phyloP scores from a whole-genome alignment of 2,113 vertebrate species.

The Crypturellus undulatus region DNA sequence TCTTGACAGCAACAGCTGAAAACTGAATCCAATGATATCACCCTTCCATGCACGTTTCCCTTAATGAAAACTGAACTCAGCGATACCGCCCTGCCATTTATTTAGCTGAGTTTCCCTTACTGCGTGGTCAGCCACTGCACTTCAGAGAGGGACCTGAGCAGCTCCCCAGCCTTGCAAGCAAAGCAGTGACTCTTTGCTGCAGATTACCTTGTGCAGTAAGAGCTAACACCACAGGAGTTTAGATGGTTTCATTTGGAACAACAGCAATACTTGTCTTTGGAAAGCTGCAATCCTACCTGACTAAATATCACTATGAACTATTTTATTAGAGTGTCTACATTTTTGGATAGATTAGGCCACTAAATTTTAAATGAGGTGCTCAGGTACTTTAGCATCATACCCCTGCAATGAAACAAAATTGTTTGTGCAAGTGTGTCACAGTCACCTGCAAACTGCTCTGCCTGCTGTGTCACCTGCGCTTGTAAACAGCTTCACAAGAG shows the following conservation, averaged over 20 bases:
- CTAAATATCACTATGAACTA: background rate
- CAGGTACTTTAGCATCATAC: background rate
- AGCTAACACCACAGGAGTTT: background rate
- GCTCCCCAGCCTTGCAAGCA: background rate
- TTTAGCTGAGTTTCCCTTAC: background rate
- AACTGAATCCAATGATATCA: background rate
- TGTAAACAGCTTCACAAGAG: background rate
- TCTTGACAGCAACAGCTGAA: slow-evolving; percentile 27
- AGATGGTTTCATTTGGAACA: background rate
- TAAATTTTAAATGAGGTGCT: background rate
- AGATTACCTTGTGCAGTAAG: background rate
- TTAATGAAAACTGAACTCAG: background rate
- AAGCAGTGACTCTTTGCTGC: background rate
- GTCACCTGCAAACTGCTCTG: background rate
- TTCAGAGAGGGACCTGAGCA: background rate
- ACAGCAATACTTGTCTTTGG: fast-evolving
- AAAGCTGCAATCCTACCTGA: background rate
- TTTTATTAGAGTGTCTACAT: background rate
- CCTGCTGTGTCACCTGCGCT: background rate
- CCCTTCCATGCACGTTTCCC: background rate
- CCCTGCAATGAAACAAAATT: background rate
- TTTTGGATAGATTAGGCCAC: background rate
- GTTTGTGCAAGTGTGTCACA: background rate
- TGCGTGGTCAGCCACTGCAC: background rate
- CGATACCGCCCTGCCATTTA: background rate